Evolutionary conservation across 2,797 vertebrate genomes (phyloP).

Genomic region (Lepilemur ruficaudatus): DNA sequence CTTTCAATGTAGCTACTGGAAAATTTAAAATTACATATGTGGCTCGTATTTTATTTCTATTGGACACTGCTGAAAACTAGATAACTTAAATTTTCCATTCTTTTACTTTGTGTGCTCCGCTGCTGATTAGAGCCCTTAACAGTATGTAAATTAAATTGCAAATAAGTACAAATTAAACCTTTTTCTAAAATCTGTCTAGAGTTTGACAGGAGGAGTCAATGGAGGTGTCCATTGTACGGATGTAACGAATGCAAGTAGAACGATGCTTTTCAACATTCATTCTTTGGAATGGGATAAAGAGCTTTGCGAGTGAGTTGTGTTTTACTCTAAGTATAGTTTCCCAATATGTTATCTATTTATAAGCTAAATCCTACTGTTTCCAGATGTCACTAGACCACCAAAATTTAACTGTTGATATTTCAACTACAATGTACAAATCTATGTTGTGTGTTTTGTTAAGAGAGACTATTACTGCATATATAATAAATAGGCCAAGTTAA

Average conservation of each 20-base stretch:
- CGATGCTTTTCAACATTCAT: constrained; percentile 99
- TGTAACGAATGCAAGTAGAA: constrained; percentile 97
- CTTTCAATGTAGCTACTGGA: constrained; percentile 5
- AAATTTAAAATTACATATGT: neutral
- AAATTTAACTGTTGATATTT: constrained; percentile 19
- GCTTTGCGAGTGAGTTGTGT: constrained; percentile 92
- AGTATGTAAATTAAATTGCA: neutral
- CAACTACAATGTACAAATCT: neutral
- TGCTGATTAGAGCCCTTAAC: neutral
- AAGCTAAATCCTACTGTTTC: constrained; percentile 4
- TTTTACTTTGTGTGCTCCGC: neutral
- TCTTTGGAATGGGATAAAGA: constrained; percentile 97
- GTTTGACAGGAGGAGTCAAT: constrained; percentile 93
- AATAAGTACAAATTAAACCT: neutral
- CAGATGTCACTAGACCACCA: neutral
- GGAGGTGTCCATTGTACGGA: constrained; percentile 98
- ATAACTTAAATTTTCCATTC: neutral
- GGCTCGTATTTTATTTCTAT: neutral
- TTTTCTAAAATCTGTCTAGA: constrained; percentile 83
- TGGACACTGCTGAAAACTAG: neutral
- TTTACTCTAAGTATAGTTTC: constrained; percentile 34
- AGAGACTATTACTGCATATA: neutral
- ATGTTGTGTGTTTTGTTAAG: neutral
- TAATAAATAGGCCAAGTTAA: neutral
- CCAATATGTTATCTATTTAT: neutral